A percentile compares a stretch with the other conserved stretches of the same genome.
phyloP scores from a whole-genome alignment of 64 coral and sea anemone genomes.

The Pocillopora damicornis region DNA sequence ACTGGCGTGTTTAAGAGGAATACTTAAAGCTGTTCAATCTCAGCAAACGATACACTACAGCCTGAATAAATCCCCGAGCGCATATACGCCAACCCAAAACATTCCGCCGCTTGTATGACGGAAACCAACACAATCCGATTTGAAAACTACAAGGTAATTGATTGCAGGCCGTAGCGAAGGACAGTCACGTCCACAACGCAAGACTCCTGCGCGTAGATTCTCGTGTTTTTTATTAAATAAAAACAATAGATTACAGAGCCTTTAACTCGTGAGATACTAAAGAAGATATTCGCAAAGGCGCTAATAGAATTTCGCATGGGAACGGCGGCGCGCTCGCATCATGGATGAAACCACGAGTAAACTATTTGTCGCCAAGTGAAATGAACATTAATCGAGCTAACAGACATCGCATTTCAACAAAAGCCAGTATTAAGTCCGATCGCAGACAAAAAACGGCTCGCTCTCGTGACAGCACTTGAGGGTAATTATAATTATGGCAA shows the following conservation, averaged over 20 bases:
- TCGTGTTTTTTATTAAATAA: constrained; percentile 11
- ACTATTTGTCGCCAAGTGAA: not conserved
- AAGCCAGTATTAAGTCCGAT: not conserved
- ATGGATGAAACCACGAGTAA: constrained; percentile 6
- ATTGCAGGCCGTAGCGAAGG: constrained; percentile 38
- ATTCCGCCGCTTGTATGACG: constrained; percentile 40
- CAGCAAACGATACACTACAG: not conserved
- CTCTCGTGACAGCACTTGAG: constrained; percentile 82
- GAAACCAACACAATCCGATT: constrained; percentile 64
- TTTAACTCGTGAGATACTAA: not conserved
- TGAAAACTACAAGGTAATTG: constrained; percentile 82
- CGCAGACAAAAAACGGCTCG: constrained; percentile 5
- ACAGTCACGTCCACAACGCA: constrained; percentile 10
- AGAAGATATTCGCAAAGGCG: constrained; percentile 10
- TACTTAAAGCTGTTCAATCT: constrained; percentile 39
- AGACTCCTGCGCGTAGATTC: not conserved
- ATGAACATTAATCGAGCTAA: constrained; percentile 5
- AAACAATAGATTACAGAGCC: not conserved
- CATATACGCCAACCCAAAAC: constrained; percentile 16
- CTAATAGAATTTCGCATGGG: not conserved
- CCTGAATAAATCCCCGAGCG: not conserved
- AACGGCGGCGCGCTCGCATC: not conserved
- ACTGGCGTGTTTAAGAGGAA: constrained; percentile 57
- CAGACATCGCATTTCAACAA: not conserved
- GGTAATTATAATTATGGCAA: constrained; percentile 71